Conservation (phyloP, 35 echinoderm and acorn worm genomes). For the Strongylocentrotus purpuratus region DNA sequence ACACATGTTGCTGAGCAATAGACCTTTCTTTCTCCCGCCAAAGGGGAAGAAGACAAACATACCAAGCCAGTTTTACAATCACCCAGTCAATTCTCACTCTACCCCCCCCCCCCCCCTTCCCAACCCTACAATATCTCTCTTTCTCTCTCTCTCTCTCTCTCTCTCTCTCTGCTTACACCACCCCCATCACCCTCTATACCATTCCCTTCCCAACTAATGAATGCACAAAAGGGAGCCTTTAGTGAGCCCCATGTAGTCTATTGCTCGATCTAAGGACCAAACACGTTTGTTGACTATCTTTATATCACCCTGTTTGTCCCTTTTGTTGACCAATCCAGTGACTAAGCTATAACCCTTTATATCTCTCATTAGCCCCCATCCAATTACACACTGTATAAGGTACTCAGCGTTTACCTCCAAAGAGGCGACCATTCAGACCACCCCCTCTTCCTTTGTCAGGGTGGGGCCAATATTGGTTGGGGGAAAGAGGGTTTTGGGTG, state of each 20-base stretch:
- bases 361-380: constrained; percentile 13
- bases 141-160: no score
- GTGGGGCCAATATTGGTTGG: background rate
- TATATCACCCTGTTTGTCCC: constrained; percentile 10
- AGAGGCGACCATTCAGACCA: background rate
- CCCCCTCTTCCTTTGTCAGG: background rate
- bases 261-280: background rate
- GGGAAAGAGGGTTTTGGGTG: background rate
- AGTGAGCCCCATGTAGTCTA: background rate
- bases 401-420: background rate
- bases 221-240: background rate
- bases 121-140: no score
- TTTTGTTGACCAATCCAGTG: constrained; percentile 27
- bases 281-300: constrained; percentile 37
- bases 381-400: constrained; percentile 33
- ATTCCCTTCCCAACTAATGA: background rate
- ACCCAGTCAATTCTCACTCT: background rate
- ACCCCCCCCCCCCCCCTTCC: background rate
- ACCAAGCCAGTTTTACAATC: background rate
- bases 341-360: background rate
- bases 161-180: background rate
- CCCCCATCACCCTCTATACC: background rate
- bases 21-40: background rate
- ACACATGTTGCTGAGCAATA: background rate
- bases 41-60: background rate